Evolutionary conservation across 1,140 invertebrate species (phyloP), one percentile per base, ranked within the genome.

Genomic region (Octopus sinensis): DNA sequence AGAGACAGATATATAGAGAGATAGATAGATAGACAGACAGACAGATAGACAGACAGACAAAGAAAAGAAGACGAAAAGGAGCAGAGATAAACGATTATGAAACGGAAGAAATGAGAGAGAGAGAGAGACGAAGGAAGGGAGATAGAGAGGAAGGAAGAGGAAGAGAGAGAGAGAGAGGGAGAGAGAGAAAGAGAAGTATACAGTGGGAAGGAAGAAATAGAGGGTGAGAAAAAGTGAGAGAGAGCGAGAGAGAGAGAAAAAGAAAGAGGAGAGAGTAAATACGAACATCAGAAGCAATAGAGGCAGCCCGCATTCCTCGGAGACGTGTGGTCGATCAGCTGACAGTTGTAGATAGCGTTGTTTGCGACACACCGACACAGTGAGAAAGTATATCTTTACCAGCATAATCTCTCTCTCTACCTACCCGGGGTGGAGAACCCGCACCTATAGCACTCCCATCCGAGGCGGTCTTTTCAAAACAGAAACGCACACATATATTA

Each of bases 11-110:
- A 43, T 0, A 43, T 43, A 43, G 30, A 43, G 0, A 43, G 30
- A 43, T 43, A 43, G 30, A 43, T 43, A 3, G 30, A 43, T 43
- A 43, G 30, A 43, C 30, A 43, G 30, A 43, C 30, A 43, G 30
- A 43, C 3, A 43, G 30, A 43, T 23, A 23, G 23, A 23, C 54
- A 30, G 68, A 62, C 56, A 53, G 71, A 43, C 51, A 51, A 71
- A 43, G 68, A 51, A 80, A 52, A 80, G 62, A 52, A 80, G 62
- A 80, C 2, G 71, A 80, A 51, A 80, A 43, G 71, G 62, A 80
- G 79, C 51, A 68, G 71, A 68, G 68, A 68, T 54, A 56, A 80
- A 56, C 52, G 79, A 80, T 12, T 51, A 62, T 62, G 23, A 71
- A 51, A 68, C 7, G 62, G 7, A 68, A 73, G 62, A 73, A 43